Conservation (phyloP, 1,140 invertebrate genomes). For the Drosophila novamexicana region DNA sequence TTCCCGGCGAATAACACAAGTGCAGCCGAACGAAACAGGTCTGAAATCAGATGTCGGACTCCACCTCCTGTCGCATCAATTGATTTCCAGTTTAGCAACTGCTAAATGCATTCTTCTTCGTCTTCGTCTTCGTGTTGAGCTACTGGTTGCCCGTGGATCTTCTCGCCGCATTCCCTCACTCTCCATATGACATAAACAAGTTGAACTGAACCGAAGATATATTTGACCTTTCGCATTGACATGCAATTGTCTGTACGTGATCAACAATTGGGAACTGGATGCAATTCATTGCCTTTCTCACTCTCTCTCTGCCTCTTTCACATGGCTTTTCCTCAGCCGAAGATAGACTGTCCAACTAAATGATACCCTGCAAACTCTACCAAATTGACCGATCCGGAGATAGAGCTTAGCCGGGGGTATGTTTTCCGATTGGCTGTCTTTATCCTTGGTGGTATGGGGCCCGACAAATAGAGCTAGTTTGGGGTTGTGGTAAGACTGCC, state of each 20-base stretch:
- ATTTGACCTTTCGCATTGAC: slow-evolving; percentile 25
- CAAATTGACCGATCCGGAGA: neutral
- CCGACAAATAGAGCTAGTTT: too few species aligned
- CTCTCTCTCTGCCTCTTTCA: neutral
- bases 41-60: slow-evolving; percentile 28
- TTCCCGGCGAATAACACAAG: slow-evolving; percentile 26
- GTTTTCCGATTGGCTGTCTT: too few species aligned
- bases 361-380: neutral
- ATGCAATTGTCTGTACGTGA: slow-evolving; percentile 25
- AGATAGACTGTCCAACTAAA: neutral
- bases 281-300: slow-evolving; percentile 9
- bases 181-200: neutral
- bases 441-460: too few species aligned
- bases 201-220: slow-evolving; percentile 4
- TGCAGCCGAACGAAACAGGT: slow-evolving; percentile 30
- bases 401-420: too few species aligned
- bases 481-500: too few species aligned
- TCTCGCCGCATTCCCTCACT: neutral
- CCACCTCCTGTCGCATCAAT: slow-evolving; percentile 29
- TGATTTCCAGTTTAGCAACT: slow-evolving; percentile 36
- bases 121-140: neutral
- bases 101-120: neutral
- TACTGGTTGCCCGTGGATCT: too few species aligned
- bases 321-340: too few species aligned
- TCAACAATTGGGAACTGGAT: slow-evolving; percentile 11